Base-by-base conservation (phyloP, 92 coral and sea anemone genomes). In the Porites lobata region DNA sequence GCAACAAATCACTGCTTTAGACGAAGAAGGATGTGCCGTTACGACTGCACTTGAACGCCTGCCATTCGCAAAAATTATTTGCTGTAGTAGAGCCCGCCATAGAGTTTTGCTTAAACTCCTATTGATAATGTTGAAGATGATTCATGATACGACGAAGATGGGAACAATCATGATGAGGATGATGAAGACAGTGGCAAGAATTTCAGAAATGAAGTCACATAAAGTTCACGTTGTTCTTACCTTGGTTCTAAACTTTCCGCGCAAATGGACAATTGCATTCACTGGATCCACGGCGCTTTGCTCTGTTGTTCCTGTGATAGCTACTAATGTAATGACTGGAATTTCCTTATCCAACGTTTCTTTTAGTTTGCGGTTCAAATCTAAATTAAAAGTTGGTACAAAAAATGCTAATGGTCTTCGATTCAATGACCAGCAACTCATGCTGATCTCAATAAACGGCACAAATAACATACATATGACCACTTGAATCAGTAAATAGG, bases 241-340 rank as follows among this genome's bases (percentile, higher is more conserved):
- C 92, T 93, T 78, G 9, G 69, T 11, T 43, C 94, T 89, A 80
- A 94, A 89, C 17, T 78, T 87, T 2, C 90, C 80, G 53, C 97
- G 83, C 9, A 96, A 56, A 62, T 77, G 89, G 1, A 96, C 79
- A 65, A 94, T 88, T 1, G 92, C 96, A 14, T 84, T 79, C n/a
- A 96, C 87, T 0, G 98, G 96, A 86, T 96, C 98, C 83, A 96
- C 92, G 32, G 98, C 98, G 61, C 98, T 94, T 80, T 94, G 97
- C 65, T 96, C 99, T 2, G 98, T 96, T 20, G 98, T 94, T 43
- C 99, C 99, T 91, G 91, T 92, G 8, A 96, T 88, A 26, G 95
- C 87, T 1, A 91, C 90, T 68, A 95, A 94, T 1, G 95, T 81
- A 22, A 95, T 92, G 22, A 95, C 96, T 9, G 98, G 96, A 71